Conservation (phyloP, 2,888 invertebrate species). For the Melanostoma scalare region DNA sequence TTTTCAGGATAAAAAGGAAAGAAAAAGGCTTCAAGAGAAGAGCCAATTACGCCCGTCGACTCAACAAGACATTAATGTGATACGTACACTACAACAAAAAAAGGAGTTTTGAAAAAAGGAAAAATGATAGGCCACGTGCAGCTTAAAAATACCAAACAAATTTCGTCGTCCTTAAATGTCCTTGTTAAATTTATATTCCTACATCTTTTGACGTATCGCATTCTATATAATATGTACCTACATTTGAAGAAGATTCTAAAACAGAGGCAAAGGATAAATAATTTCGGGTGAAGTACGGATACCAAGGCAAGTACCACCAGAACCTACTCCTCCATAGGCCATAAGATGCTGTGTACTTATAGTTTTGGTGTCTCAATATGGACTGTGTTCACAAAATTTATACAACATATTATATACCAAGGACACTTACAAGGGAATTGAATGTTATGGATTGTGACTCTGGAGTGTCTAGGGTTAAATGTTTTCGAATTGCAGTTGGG, state of each 20-base stretch:
- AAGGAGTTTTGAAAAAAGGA: too few relatives aligned
- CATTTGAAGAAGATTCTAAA: too few relatives aligned
- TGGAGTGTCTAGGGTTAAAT: constrained; percentile 54
- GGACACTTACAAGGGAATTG: constrained; percentile 59
- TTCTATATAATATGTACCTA: too few relatives aligned
- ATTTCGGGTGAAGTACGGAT: not conserved
- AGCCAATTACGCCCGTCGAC: too few relatives aligned
- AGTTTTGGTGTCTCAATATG: constrained; percentile 52
- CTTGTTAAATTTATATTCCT: constrained; percentile 35
- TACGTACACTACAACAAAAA: too few relatives aligned
- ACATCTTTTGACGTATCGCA: constrained; percentile 2
- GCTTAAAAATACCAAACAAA: constrained; percentile 35
- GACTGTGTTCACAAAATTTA: constrained; percentile 57
- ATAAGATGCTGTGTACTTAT: constrained; percentile 15
- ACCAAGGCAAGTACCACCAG: not conserved
- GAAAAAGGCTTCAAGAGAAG: too few relatives aligned
- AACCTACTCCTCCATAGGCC: not conserved
- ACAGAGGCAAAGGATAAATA: too few relatives aligned
- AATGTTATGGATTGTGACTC: constrained; percentile 66
- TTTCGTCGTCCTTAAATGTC: constrained; percentile 27
- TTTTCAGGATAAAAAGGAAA: too few relatives aligned
- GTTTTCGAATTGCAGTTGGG: constrained; percentile 40
- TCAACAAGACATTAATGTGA: too few relatives aligned
- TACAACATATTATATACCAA: constrained; percentile 62
- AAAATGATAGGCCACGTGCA: too few relatives aligned